phyloP scores from a whole-genome alignment of 2,113 vertebrate genomes.

The Charadrius vociferus region DNA sequence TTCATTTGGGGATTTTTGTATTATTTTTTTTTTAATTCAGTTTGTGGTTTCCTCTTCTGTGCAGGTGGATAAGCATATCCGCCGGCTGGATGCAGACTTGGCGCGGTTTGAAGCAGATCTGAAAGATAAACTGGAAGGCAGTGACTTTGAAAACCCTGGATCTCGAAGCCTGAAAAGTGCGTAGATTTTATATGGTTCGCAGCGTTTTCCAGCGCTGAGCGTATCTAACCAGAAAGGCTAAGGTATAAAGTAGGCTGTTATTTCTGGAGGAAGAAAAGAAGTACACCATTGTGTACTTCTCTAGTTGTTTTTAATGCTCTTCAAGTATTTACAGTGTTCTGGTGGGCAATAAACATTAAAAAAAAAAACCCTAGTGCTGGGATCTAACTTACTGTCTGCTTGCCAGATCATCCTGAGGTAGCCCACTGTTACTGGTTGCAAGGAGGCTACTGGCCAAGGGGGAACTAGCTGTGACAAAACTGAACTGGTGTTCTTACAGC shows the following conservation, averaged over 20 bases:
- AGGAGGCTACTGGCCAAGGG: not conserved
- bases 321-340: not conserved
- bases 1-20: not conserved
- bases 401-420: not conserved
- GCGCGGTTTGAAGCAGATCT: slow-evolving; percentile 96
- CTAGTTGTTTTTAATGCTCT: not conserved
- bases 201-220: not conserved
- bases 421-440: not conserved
- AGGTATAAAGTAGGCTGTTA: not conserved
- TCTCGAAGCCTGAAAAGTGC: slow-evolving; percentile 86
- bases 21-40: not conserved
- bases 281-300: too few relatives aligned
- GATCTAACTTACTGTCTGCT: not conserved
- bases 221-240: not conserved
- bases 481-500: not conserved
- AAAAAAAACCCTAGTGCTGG: not conserved
- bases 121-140: slow-evolving; percentile 95
- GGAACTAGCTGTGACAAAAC: not conserved
- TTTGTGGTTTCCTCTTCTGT: not conserved
- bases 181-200: rapidly evolving
- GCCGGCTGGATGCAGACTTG: slow-evolving; percentile 93
- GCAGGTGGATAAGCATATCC: slow-evolving; percentile 98
- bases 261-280: not conserved
- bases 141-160: slow-evolving; percentile 86
- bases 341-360: not conserved